phyloP scores from a whole-genome alignment of 2,888 invertebrate species.

The Erpobdella octoculata region DNA sequence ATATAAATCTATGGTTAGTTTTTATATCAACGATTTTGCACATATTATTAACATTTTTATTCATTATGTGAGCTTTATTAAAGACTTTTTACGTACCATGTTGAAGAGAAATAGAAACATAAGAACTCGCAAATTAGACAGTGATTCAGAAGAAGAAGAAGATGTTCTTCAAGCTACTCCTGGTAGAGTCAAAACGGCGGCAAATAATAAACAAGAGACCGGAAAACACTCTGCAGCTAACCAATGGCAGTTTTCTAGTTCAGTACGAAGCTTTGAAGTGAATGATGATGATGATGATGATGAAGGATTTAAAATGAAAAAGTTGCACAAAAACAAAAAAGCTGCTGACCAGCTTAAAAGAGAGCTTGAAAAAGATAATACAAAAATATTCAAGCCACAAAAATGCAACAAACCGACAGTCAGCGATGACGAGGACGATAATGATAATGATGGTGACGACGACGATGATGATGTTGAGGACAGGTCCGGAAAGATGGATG shows the following conservation, averaged over 20 bases:
- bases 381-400: not conserved
- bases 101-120: constrained; percentile 35
- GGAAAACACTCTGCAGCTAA: no score
- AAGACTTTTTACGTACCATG: no score
- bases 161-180: constrained; percentile 19
- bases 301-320: constrained; percentile 90
- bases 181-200: no score
- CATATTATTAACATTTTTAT: no score
- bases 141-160: constrained; percentile 58
- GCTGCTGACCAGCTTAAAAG: constrained; percentile 62
- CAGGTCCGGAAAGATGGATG: constrained; percentile 49
- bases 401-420: no score
- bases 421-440: no score
- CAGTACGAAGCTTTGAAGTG: constrained; percentile 34
- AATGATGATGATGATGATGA: constrained; percentile 31
- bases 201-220: no score
- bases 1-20: no score
- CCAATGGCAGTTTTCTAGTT: no score
- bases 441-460: no score
- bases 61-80: no score
- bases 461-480: constrained; percentile 16
- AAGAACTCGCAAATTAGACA: constrained; percentile 29
- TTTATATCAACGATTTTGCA: no score
- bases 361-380: constrained; percentile 44
- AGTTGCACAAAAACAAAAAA: constrained; percentile 80